Evolutionary conservation across 2,113 vertebrate genomes (phyloP).

Genomic region (Corvus moneduloides): DNA sequence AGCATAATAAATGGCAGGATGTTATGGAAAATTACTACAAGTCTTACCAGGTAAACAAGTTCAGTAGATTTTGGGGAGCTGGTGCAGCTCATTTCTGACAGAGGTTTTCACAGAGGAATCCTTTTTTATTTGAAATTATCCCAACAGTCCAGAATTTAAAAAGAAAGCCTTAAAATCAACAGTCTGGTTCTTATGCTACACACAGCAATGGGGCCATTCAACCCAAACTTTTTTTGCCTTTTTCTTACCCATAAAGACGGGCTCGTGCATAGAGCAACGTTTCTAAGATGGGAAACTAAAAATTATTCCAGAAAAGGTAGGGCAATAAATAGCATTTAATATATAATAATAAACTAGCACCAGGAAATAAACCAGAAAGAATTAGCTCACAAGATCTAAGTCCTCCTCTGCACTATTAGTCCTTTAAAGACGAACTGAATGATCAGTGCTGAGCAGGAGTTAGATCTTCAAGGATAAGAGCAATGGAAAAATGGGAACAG

Average conservation of each 20-base stretch:
- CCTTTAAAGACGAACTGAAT: background rate
- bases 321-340: background rate
- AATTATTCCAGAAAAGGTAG: background rate
- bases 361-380: background rate
- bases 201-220: background rate
- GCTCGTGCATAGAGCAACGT: background rate
- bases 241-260: background rate
- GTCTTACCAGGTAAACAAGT: conserved; percentile 4
- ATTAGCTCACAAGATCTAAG: background rate
- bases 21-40: conserved; percentile 27
- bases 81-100: background rate
- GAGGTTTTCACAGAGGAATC: background rate
- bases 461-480: background rate
- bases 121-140: background rate
- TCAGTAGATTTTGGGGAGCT: background rate
- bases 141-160: background rate
- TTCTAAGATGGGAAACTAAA: background rate
- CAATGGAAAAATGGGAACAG: background rate
- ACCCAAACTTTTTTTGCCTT: background rate
- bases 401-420: background rate
- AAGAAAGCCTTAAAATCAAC: background rate
- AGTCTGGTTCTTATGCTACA: background rate
- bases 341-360: background rate
- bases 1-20: conserved; percentile 22
- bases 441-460: background rate